Evolutionary conservation across 1,140 invertebrate species (phyloP).

Genomic region (Holcopasites calliopsidis): DNA sequence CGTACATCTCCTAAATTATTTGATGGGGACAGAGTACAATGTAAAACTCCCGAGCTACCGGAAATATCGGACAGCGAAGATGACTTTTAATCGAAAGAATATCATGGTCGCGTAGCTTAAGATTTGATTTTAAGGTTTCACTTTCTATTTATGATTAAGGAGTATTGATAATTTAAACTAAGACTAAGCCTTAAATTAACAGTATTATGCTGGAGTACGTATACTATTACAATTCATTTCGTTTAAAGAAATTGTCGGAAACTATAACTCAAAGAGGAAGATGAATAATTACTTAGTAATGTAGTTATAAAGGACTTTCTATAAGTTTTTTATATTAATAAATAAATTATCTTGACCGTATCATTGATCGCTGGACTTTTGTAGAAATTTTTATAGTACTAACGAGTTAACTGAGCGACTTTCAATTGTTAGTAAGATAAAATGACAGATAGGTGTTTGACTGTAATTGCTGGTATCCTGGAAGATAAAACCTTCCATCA

Average conservation of each 20-base stretch:
- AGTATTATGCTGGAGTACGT: background rate
- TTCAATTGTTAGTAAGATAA: conserved; percentile 23
- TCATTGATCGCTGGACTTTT: background rate
- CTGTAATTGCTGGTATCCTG: conserved; percentile 46
- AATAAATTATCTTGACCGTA: conserved; percentile 24
- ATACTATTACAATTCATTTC: no score
- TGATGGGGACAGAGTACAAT: background rate
- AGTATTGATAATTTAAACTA: background rate
- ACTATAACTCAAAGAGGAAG: no score
- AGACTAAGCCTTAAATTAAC: background rate
- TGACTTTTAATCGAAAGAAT: background rate
- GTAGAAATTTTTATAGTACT: background rate
- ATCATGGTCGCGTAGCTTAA: conserved; percentile 10
- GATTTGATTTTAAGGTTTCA: background rate
- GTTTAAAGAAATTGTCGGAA: no score
- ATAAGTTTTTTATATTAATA: background rate
- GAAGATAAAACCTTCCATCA: conserved; percentile 45
- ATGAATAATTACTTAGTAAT: no score
- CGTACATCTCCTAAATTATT: background rate
- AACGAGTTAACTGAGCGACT: background rate
- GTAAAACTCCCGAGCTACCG: conserved; percentile 6
- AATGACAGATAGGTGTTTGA: conserved; percentile 37
- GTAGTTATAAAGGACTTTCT: no score
- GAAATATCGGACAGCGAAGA: conserved; percentile 41
- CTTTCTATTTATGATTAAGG: no score